Evolutionary conservation across 1,140 invertebrate genomes (phyloP).

Genomic region (Halictus rubicundus): DNA sequence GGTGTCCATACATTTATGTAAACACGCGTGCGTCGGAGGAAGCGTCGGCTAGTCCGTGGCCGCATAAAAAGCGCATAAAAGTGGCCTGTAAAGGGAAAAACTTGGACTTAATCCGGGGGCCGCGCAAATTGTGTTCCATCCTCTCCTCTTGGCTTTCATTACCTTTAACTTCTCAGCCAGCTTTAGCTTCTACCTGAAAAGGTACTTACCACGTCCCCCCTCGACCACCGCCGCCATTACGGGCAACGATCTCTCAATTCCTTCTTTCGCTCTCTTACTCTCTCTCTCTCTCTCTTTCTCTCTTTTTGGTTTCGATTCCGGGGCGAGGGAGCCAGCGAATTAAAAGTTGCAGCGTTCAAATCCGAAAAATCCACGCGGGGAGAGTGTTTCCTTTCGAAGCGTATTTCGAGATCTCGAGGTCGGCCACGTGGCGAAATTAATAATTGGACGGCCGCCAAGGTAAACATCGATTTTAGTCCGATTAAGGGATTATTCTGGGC

Average conservation of each 20-base stretch:
- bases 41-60: background rate
- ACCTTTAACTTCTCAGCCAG: conserved; percentile 37
- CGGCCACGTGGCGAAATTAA: conserved; percentile 12
- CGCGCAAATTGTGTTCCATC: conserved; percentile 65
- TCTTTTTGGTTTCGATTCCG: background rate
- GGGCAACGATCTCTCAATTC: conserved; percentile 32
- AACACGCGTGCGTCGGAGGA: conserved; percentile 5
- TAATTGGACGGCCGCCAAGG: background rate
- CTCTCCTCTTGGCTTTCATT: conserved; percentile 68
- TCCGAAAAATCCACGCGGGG: background rate
- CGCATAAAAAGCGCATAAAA: conserved; percentile 67
- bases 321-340: background rate
- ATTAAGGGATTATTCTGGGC: conserved; percentile 33
- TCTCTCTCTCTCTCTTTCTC: too few species aligned
- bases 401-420: background rate
- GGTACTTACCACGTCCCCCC: conserved; percentile 16
- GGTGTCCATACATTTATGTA: conserved; percentile 25
- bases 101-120: conserved; percentile 66
- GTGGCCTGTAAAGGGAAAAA: conserved; percentile 63
- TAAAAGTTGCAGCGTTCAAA: conserved; percentile 16
- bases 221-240: background rate
- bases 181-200: conserved; percentile 10
- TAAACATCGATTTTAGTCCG: conserved; percentile 29
- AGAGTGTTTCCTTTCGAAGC: background rate
- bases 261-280: background rate